Base-by-base conservation (phyloP, 1,140 invertebrate species). In the Drosophila nasuta region DNA sequence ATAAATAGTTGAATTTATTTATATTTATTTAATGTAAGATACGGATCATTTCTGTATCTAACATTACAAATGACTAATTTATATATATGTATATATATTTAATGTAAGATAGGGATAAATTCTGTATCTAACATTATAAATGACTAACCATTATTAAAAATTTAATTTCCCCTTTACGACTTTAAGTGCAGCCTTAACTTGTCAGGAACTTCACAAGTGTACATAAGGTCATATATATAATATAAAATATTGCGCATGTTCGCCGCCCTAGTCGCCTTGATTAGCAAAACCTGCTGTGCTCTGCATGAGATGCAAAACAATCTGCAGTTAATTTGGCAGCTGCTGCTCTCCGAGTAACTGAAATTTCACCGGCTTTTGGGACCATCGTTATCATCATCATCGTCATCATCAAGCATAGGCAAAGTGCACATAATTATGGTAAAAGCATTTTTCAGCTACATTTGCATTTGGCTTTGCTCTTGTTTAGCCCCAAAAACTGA, bases 341-440 rank as follows among this genome's bases (percentile, higher is more conserved):
- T 57, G 45, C 33, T 54, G 57, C 20, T 51, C 10, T 33, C 25
- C n/a, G 43, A 52, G 69, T 56, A 59, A n/a, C 43, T 57, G 20
- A 70, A 71, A 71, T 75, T 71, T 75, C 60, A 75, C 68, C 68
- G 20, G 35, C 49, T 43, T 20, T 25, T 25, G 20, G 25, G 35
- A 54, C 46, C 20, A 25, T 25, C 20, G 3, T 25, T 3, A 25
- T 20, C 20, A 20, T 3, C 20, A 25, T 25, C 20, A 25, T 25
- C 20, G 20, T 25, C 20, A 25, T 4, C 20, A 25, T 51, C 2
- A 41, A 10, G 28, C 5, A 68, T 28, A 46, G 51, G 17, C 10
- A 63, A 73, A 54, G 51, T 65, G 67, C 73, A 54, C 8, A 28
- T 65, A 73, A 76, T 76, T 72, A 76, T 64, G 60, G 67, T 71